Base-by-base conservation (phyloP, 23 tunicate species). In the Trididemnum nubilum region DNA sequence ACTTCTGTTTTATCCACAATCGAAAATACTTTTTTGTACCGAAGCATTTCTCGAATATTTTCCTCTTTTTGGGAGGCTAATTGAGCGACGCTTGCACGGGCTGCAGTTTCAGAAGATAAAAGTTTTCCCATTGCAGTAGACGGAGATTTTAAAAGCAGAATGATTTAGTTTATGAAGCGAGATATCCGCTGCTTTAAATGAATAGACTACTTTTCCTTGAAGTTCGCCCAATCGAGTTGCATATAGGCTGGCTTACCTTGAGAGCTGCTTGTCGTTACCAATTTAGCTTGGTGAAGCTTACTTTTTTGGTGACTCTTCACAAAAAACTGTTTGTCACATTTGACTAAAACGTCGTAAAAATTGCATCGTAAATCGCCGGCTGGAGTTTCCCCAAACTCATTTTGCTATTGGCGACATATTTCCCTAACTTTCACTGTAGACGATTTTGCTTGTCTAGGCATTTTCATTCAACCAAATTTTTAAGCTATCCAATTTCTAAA, bases 41-140 rank as follows among this genome's bases (percentile, higher is more conserved):
- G n/a, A n/a, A n/a, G n/a, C n/a, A n/a, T n/a, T n/a, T n/a, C n/a
- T n/a, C n/a, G n/a, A n/a, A n/a, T n/a, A n/a, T n/a, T n/a, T n/a
- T n/a, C n/a, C 36, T 77, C 81, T 51, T 77, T 77, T 77, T 77
- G 7, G 19, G 28, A 18, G 52, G 67, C 38, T 77, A 54, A 36
- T 26, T 38, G 30, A 36, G 81, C 81, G 28, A 54, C 81, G 67
- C 81, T 77, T 19, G 81, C 81, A 12, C 81, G 66, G 25, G 37
- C 66, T 34, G 81, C 81, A 77, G 66, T 77, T 51, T 77, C 67
- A 77, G 81, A 77, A 77, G 81, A 67, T 37, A 77, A 77, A 52
- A n/a, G n/a, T n/a, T 77, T 77, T 77, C 31, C 81, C 67, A 57
- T 77, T 21, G 67, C 36, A 36, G 66, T 67, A 77, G 54, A 54